A percentile compares a stretch with the other conserved stretches of the same genome.
Conservation (phyloP, 2,797 vertebrate genomes). For the Acomys russatus region DNA sequence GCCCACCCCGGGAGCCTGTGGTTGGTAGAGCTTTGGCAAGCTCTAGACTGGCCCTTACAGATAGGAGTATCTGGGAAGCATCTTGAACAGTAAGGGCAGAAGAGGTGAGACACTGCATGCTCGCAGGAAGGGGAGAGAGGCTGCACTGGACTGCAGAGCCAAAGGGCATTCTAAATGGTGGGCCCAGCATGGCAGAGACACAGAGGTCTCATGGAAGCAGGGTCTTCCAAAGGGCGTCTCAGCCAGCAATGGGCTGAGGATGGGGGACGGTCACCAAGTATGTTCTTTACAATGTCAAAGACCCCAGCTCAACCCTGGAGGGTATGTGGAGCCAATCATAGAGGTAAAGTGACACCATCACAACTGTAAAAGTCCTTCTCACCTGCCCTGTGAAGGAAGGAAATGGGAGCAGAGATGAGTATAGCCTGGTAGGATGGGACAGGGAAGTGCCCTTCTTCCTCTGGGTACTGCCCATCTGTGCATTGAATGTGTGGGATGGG, state of each 20-base stretch:
- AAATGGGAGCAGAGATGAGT: not conserved
- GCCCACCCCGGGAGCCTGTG: not conserved
- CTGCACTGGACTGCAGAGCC: not conserved
- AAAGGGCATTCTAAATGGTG: not conserved
- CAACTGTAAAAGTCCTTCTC: not conserved
- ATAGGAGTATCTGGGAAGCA: rapidly evolving
- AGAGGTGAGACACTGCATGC: not conserved
- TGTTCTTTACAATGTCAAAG: not conserved
- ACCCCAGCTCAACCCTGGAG: not conserved
- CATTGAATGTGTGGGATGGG: not conserved
- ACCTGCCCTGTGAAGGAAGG: not conserved
- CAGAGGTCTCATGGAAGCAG: not conserved
- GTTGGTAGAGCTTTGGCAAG: not conserved
- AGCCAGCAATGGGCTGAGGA: not conserved
- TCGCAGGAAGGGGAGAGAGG: not conserved
- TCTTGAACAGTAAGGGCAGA: not conserved
- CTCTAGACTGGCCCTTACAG: not conserved
- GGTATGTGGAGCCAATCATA: not conserved
- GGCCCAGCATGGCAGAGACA: not conserved
- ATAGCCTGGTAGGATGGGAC: rapidly evolving
- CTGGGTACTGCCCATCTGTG: not conserved
- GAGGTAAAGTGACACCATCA: not conserved
- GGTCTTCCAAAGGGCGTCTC: not conserved
- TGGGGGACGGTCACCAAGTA: not conserved
- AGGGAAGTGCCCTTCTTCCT: not conserved